These are phyloP conservation scores for Drosophila setosimentum DNA, from an alignment of 2,888 invertebrate species.

Conservation along the genomic window DNA sequence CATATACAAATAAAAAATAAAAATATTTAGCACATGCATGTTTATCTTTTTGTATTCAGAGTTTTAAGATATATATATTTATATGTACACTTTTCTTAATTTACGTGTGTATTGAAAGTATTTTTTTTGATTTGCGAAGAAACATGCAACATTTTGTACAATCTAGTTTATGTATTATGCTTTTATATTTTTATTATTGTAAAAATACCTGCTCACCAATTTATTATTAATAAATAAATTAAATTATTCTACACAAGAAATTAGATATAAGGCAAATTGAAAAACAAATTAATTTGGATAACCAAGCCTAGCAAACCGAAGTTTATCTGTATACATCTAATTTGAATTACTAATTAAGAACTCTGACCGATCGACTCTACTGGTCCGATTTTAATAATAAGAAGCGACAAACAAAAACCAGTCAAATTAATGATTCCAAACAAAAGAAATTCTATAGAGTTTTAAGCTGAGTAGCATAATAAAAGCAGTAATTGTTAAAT, in stretches of 20 bases:
- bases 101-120: conserved; percentile 5
- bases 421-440: conserved; percentile 41
- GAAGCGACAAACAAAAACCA: conserved; percentile 13
- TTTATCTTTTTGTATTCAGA: conserved; percentile 16
- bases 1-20: conserved; percentile 27
- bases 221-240: conserved; percentile 31
- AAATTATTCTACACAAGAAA: conserved; percentile 3
- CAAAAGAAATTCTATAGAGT: conserved; percentile 31
- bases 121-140: conserved; percentile 1
- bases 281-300: background rate
- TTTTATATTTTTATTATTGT: conserved; percentile 2
- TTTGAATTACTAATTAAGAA: conserved; percentile 1
- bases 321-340: background rate
- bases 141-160: conserved; percentile 49
- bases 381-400: background rate
- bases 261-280: background rate
- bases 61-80: background rate
- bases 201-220: conserved; percentile 15
- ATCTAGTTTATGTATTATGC: conserved; percentile 39
- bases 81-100: background rate
- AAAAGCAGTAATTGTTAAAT: conserved; percentile 30
- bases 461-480: conserved; percentile 38
- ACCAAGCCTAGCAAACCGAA: background rate
- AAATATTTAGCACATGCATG: conserved; percentile 14
- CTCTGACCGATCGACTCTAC: background rate